Conservation (phyloP, 1,140 invertebrate genomes). For the Drosophila littoralis region DNA sequence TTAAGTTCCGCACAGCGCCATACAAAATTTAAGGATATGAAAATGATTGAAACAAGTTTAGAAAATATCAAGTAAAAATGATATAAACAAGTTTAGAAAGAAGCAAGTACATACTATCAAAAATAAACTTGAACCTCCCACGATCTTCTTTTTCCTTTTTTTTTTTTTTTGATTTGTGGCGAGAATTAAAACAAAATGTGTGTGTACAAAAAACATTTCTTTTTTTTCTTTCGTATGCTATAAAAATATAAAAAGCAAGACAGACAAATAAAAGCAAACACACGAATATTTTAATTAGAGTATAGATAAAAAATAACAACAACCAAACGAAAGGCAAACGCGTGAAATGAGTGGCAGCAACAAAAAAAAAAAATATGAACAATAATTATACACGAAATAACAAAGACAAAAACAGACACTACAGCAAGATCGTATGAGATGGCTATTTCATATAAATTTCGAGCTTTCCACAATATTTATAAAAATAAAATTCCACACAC, state of each 20-base stretch:
- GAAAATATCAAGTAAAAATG: not conserved
- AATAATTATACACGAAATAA: slow-evolving; percentile 76
- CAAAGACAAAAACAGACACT: slow-evolving; percentile 30
- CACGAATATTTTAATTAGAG: slow-evolving; percentile 82
- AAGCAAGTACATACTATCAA: slow-evolving; percentile 3
- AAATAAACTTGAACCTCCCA: slow-evolving; percentile 22
- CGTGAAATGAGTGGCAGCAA: slow-evolving; percentile 50
- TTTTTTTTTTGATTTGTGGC: slow-evolving; percentile 14
- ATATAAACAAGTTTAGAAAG: not conserved
- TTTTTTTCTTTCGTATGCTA: slow-evolving; percentile 20
- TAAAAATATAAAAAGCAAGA: slow-evolving; percentile 57
- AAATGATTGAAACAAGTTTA: no score
- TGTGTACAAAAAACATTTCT: slow-evolving; percentile 10
- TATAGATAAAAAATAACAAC: slow-evolving; percentile 73
- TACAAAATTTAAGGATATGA: no score
- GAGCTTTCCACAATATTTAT: slow-evolving; percentile 75
- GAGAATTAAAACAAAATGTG: slow-evolving; percentile 20
- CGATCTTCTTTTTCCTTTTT: slow-evolving; percentile 7
- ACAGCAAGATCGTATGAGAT: slow-evolving; percentile 44
- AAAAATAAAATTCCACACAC: slow-evolving; percentile 78
- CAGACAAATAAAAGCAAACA: slow-evolving; percentile 55
- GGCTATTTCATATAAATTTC: slow-evolving; percentile 74
- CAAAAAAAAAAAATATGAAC: slow-evolving; percentile 66
- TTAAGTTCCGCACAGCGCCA: no score
- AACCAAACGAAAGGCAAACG: slow-evolving; percentile 30